These are phyloP conservation scores for Periphyllus acericola DNA, from an alignment of 2,888 invertebrate genomes.

Conservation along the genomic window DNA sequence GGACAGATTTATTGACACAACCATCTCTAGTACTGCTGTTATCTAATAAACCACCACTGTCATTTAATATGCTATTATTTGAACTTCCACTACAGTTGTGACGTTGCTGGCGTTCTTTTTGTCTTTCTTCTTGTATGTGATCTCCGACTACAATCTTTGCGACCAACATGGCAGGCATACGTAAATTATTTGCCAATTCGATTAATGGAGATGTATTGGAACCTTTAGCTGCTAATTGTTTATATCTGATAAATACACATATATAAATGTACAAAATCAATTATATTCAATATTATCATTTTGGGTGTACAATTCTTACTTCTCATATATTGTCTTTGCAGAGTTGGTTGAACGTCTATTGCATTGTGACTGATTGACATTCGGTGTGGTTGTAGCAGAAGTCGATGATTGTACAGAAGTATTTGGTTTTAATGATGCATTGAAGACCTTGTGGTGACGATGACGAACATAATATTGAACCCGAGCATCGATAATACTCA, in stretches of 20 bases:
- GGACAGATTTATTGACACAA: not conserved
- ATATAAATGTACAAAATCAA: not conserved
- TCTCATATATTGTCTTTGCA: constrained; percentile 9
- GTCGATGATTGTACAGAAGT: not conserved
- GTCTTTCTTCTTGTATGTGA: constrained; percentile 17
- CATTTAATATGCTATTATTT: not conserved
- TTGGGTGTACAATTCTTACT: not conserved
- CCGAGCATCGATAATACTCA: constrained; percentile 75
- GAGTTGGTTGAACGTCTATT: not conserved
- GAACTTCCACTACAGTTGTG: not conserved
- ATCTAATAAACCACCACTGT: not conserved
- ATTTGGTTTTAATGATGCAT: not conserved
- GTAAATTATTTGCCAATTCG: constrained; percentile 24
- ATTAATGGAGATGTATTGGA: constrained; percentile 17
- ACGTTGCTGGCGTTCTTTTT: not conserved
- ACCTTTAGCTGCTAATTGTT: constrained; percentile 5
- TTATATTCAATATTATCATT: not conserved
- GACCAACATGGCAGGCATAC: constrained; percentile 51
- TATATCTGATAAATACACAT: constrained; percentile 30
- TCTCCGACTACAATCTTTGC: constrained; percentile 33
- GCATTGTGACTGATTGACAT: not conserved
- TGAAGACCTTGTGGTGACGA: constrained; percentile 31
- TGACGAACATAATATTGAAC: constrained; percentile 70
- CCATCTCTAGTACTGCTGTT: not conserved
- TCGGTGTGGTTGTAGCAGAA: not conserved